Base-by-base conservation (phyloP, 1,140 invertebrate genomes). In the Kradibia gibbosae region DNA sequence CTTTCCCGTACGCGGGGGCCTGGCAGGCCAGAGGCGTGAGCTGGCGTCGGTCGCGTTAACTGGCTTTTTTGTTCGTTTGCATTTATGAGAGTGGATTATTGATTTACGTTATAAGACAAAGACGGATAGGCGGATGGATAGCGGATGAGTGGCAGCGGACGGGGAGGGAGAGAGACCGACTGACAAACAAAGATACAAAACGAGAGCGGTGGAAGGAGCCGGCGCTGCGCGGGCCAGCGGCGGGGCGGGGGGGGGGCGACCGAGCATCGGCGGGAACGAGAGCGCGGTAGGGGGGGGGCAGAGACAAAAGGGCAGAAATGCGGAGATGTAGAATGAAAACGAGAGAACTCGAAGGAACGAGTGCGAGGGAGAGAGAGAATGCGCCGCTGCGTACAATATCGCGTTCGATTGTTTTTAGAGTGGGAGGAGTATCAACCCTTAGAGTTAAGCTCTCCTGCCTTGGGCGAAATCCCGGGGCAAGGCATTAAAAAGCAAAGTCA, bases 1-100 rank as follows among this genome's bases (percentile, higher is more conserved):
- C 45, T 48, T 22, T 25, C n/a, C n/a, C n/a, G n/a, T 72, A 39
- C 28, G 45, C 45, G 45, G 45, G 13, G 60, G 36, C 60, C 39
- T 67, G 50, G 31, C 50, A 22, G 50, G 10, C 3, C 65, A 48
- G 45, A 45, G 71, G 28, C 5, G 34, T 15, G 11, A 22, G n/a
- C 45, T 13, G 50, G 17, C 45, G 50, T 5, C 39, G 45, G 22
- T 34, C 55, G 77, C 77, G 48, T 28, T 42, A 45, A 72, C 42
- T 72, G 70, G 70, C 25, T 80, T 48, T 78, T 74, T 80, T 65
- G 55, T 80, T 80, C 62, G 55, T 80, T 80, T 80, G 70, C 78
- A 65, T 80, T 80, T 74, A 72, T 67, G 36, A 72, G 65, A 78
- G 78, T 60, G 67, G 78, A 72, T 79, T 79, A 79, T 79, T 60